phyloP scores from a whole-genome alignment of 2,888 invertebrate genomes.

The Gastrophysa polygoni region DNA sequence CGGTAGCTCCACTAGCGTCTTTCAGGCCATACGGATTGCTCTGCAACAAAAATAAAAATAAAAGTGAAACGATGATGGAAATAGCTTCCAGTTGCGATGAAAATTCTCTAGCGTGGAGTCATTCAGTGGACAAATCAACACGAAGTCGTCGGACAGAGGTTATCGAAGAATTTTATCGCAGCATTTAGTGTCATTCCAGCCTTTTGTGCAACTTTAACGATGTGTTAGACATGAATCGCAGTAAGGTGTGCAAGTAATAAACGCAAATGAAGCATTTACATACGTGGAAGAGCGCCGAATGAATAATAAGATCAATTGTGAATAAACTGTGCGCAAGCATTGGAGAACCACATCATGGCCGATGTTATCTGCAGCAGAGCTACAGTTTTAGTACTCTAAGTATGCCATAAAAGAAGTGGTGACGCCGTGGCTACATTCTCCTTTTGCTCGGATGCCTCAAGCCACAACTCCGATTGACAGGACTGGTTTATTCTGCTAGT shows the following conservation, averaged over 20 bases:
- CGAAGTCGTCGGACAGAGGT: neutral
- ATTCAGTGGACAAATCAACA: too few relatives aligned
- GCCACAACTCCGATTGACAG: constrained; percentile 4
- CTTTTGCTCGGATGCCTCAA: constrained; percentile 3
- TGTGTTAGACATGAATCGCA: constrained; percentile 1
- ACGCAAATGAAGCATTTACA: constrained; percentile 26
- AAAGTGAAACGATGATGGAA: neutral
- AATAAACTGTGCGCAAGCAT: constrained; percentile 32
- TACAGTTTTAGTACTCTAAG: constrained; percentile 35
- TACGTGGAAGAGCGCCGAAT: constrained; percentile 28
- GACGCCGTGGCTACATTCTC: constrained; percentile 36
- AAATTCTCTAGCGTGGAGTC: too few relatives aligned
- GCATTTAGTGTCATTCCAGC: neutral
- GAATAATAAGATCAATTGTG: constrained; percentile 38
- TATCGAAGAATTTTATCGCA: neutral
- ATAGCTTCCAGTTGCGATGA: too few relatives aligned
- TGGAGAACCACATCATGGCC: constrained; percentile 36
- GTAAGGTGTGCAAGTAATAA: constrained; percentile 28
- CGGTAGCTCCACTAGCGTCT: constrained; percentile 78
- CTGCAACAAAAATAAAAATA: constrained; percentile 63
- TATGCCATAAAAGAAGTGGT: constrained; percentile 40
- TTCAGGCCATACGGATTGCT: constrained; percentile 90
- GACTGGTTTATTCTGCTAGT: constrained; percentile 23
- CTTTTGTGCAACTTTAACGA: neutral
- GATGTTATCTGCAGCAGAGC: constrained; percentile 36